These are phyloP conservation scores for Drosophila mauritiana DNA, from an alignment of 1,140 invertebrate genomes.

Conservation along the genomic window DNA sequence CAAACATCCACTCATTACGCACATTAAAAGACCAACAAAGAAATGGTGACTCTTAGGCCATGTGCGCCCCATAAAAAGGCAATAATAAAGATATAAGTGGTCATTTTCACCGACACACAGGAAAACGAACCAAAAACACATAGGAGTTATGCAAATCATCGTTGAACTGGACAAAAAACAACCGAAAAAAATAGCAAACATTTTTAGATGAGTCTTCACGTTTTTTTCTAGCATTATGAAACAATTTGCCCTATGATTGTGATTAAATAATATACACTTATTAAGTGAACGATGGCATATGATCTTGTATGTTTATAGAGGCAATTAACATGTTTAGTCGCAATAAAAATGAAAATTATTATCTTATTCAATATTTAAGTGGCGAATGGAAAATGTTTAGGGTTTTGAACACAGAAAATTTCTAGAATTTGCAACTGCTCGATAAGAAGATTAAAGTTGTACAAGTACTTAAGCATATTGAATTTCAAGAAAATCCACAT, in stretches of 20 bases:
- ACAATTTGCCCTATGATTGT: not conserved
- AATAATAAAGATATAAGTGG: constrained; percentile 55
- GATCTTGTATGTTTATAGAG: not conserved
- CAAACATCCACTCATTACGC: constrained; percentile 32
- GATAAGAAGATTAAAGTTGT: too few relatives aligned
- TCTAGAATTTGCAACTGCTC: too few relatives aligned
- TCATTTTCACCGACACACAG: constrained; percentile 32
- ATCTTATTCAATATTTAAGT: not conserved
- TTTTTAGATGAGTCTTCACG: not conserved
- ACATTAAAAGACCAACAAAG: constrained; percentile 25
- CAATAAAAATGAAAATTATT: not conserved
- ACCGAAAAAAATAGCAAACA: not conserved
- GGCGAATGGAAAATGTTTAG: not conserved
- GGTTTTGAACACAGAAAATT: not conserved
- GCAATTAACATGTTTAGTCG: constrained; percentile 5
- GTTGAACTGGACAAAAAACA: constrained; percentile 7
- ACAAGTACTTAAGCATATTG: not conserved
- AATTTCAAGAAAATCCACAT: not conserved
- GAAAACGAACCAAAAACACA: constrained; percentile 12
- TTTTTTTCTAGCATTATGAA: not conserved
- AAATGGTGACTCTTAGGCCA: constrained; percentile 34
- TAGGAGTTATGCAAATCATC: constrained; percentile 54
- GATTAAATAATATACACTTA: too few relatives aligned
- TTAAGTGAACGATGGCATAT: too few relatives aligned
- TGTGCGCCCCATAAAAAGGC: constrained; percentile 53